Evolutionary conservation across 1,140 invertebrate genomes (phyloP), one percentile per base, ranked within the genome.

Genomic region (Yoshiicerus persimilis): DNA sequence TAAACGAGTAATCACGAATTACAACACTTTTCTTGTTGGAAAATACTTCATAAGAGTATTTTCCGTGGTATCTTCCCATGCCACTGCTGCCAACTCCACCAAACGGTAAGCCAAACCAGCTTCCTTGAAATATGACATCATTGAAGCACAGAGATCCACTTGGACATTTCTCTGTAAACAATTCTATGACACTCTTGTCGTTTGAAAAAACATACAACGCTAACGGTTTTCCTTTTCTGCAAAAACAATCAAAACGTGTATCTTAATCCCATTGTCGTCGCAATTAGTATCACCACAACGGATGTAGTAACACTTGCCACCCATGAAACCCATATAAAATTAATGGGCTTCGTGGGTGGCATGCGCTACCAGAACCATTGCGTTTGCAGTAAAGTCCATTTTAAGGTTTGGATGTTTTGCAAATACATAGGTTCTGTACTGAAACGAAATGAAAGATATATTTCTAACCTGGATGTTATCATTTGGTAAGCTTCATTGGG

Each of bases 31-130:
- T 87, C 16, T 88, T 80, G 36, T 99, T 98, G 11, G 96, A 96
- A 92, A 99, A 99, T 0, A 96, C 97, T 89, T 99, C 96, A 91
- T 97, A 99, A 9, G 96, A 95, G 90, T 94, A 94, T 93, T 97
- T 97, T 77, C 98, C 98, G 93, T 99, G 97, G 92, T 99, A 99
- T 4, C 94, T 93, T 36, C 98, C 98, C 92, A 98, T 97, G 80
- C 98, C 98, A 92, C 97, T 98, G 13, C 34, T 47, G 8, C 98
- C 98, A 87, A 99, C 95, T 8, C 96, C 96, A 70, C 70, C 64
- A n/a, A 39, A 75, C 8, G 66, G 38, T 4, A 36, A 87, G 4
- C 41, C 47, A 16, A 87, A 87, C 39, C 66, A 87, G n/a, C 36
- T 84, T 8, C 30, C 77, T 38, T 87, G 87, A 41, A 87, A 32